Conservation (phyloP, 2,113 vertebrate genomes). For the Neomonachus schauinslandi region DNA sequence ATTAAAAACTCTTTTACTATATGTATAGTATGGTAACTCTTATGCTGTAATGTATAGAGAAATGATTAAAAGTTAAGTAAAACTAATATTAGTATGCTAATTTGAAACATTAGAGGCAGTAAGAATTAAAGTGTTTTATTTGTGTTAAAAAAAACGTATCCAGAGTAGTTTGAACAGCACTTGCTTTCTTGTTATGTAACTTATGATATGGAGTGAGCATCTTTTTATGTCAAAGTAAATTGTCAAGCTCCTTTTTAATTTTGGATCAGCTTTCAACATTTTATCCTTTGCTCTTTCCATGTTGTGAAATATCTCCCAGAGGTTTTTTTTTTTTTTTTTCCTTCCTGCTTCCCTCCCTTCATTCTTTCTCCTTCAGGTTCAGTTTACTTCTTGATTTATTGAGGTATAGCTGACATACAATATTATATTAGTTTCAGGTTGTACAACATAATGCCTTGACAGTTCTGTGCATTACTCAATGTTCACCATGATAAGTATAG, state of each 20-base stretch:
- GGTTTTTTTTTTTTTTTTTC: not conserved
- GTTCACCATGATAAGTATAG: not conserved
- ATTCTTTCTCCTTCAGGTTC: not conserved
- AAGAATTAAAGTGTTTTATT: constrained; percentile 12
- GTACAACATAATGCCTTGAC: not conserved
- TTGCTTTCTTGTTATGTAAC: not conserved
- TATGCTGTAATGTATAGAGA: not conserved
- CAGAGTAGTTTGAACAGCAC: not conserved
- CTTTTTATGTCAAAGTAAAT: not conserved
- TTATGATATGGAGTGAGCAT: not conserved
- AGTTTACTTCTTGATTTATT: not conserved
- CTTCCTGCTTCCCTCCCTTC: not conserved
- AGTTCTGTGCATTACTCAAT: not conserved
- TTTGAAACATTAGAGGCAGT: not conserved
- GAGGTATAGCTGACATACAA: not conserved
- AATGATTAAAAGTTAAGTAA: not conserved
- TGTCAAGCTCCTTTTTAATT: not conserved
- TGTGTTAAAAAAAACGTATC: not conserved
- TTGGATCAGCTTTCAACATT: constrained; percentile 24
- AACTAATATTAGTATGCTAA: not conserved
- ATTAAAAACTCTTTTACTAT: not conserved
- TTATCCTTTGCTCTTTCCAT: constrained; percentile 2
- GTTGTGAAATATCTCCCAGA: not conserved
- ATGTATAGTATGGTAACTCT: not conserved
- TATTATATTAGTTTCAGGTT: not conserved